Base-by-base conservation (phyloP, 2,113 vertebrate genomes). In the Ptilorrhoa leucosticta region DNA sequence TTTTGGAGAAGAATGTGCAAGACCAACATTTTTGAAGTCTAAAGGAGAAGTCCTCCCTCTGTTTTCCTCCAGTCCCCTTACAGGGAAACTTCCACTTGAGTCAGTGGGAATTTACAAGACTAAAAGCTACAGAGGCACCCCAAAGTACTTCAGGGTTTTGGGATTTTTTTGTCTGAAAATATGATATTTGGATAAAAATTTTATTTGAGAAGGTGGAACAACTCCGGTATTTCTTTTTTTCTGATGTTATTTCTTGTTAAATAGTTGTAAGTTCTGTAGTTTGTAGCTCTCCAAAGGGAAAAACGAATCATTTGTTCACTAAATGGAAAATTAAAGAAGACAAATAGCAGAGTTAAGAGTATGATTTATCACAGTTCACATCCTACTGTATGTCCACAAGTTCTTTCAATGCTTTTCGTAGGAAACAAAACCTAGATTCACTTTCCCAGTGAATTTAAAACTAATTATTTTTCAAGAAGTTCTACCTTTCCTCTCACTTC, bases 281-380 rank as follows among this genome's bases (percentile, higher is more conserved):
- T 88, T 95, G 79, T 80, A 96, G 70, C 27, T 82, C 85, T 95
- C 93, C 87, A 83, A 95, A 92, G 71, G 81, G 63, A 87, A 97
- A 96, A 96, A 84, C 13, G 13, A 94, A 92, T 81, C 11, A 93
- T 94, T 96, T 96, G 60, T 96, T 96, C 89, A 91, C 80, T 83
- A 95, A 95, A 91, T 87, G 87, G 94, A 97, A 97, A 83, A 87
- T 91, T 95, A 91, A 97, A 89, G 89, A 95, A 90, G 95, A 96
- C 71, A 93, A 95, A 86, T 83, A 90, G 66, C 71, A 48, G 63
- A 93, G 94, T 85, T 90, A 93, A 95, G 82, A 89, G 42, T 6
- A 6, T 90, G 76, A 94, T 93, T 96, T 96, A 96, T 96, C 94
- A 58, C 48, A 42, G 39, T 61, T 81, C 65, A 84, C 60, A 94